Evolutionary conservation across 2,113 vertebrate genomes (phyloP), one percentile per base, ranked within the genome.

Genomic region (Formicarius rufipectus): DNA sequence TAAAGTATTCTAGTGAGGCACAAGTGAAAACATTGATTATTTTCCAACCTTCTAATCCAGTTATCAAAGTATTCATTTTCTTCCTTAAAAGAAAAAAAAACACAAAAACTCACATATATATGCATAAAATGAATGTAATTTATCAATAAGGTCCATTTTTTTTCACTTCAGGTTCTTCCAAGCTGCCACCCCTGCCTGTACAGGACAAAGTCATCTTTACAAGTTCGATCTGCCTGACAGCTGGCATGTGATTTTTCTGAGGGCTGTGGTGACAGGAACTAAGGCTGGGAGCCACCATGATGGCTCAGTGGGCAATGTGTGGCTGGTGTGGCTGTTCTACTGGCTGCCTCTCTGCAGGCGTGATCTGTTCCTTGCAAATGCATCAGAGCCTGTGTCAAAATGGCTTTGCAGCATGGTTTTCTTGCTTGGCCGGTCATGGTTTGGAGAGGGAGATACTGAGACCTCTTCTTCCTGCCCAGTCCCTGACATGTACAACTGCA

Each of bases 401-500:
- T 17, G 33, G 17, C 30, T 78, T 59, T 45, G 11, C 33, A 67
- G 21, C 0, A 0, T 52, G 18, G 18, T 77, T 7, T 63, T 83
- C 44, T 71, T 27, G 10, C 68, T 49, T 69, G 59, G 28, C 14
- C 0, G 0, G 4, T 19, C 24, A 14, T 0, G 0, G 6, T 85
- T 86, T 71, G 73, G 47, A 87, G 10, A 24, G 21, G 12, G 40
- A 44, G 76, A 82, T 84, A 24, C 44, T 5, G 8, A 77, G 24
- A 44, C 10, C 23, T 74, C 40, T 55, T 49, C 33, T 44, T 69
- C 7, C 5, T 49, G 4, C 45, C 5, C 35, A 10, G 7, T 73
- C 45, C 12, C 40, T 28, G 9, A 33, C 2, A 6, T 17, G 17
- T 49, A 19, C 27, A 28, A 14, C 10, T 59, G 53, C 39, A 33